Percentiles rank a stretch among this genome's conserved stretches.
Conservation (phyloP, 2,797 vertebrate genomes). For the Diglossa cyanea region DNA sequence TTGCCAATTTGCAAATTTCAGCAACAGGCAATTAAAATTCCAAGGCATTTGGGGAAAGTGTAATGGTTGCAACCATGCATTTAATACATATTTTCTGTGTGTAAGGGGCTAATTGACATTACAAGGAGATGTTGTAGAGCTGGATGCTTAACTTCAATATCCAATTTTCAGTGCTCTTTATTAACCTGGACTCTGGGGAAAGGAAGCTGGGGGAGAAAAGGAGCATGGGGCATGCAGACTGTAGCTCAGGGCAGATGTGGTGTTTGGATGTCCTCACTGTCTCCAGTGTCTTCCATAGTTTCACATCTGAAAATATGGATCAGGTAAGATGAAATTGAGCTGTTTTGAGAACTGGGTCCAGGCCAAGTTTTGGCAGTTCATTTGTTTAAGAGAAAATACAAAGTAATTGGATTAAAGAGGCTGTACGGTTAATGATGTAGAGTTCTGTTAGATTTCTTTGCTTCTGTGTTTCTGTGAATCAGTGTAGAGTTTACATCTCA, state of each 20-base stretch:
- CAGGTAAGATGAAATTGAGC: background rate
- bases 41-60: background rate
- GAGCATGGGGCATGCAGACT: background rate
- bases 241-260: background rate
- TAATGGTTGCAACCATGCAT: background rate
- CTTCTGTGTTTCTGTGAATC: background rate
- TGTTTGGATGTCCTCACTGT: background rate
- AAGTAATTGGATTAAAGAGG: slow-evolving; percentile 36
- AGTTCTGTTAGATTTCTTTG: background rate
- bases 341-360: background rate
- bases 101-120: background rate
- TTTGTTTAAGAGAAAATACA: slow-evolving; percentile 37
- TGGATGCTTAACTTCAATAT: background rate
- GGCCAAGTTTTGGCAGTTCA: slow-evolving; percentile 9
- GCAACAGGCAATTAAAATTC: background rate
- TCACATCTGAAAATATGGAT: background rate
- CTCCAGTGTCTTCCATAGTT: background rate
- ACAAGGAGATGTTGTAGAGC: background rate
- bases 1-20: slow-evolving; percentile 11
- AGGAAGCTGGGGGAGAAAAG: background rate
- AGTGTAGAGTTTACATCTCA: background rate
- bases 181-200: background rate
- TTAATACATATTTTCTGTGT: background rate
- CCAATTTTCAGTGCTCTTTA: background rate
- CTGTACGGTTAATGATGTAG: background rate